Evolutionary conservation across 2,888 invertebrate genomes (phyloP), one percentile per base, ranked within the genome.

Genomic region (Lepidocyrtinus sp.): DNA sequence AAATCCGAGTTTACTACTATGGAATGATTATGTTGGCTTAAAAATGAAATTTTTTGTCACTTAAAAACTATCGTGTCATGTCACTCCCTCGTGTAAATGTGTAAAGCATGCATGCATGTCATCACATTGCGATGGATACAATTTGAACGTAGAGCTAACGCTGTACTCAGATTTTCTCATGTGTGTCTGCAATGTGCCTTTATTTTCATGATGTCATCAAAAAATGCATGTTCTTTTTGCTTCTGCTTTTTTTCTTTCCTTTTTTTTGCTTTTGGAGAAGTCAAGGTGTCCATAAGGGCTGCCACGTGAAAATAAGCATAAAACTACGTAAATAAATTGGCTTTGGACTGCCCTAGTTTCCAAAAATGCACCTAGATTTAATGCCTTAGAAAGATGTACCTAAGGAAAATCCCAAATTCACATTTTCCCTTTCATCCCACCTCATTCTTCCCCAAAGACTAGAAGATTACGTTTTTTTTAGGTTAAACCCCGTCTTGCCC

Each of bases 61-160:
- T n/a, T n/a, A n/a, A n/a, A n/a, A n/a, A n/a, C n/a, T n/a, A n/a
- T n/a, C n/a, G 17, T n/a, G 50, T 50, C 50, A 50, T 50, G 36
- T 50, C 15, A 17, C 5, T 50, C 50, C 50, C 50, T 50, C 17
- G 68, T 68, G 46, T 46, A 68, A 50, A 50, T 50, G 22, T 46
- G n/a, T 46, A 50, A 50, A 50, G 68, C 68, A 68, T 68, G 68
- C 50, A 50, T 68, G 68, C 68, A 68, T 68, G 68, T 68, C 68
- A 46, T 46, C 68, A 50, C 50, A 50, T 2, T 50, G 50, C 17
- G 15, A 50, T 15, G 50, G 50, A 50, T 17, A 50, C 12, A 7
- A 50, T 12, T 50, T 36, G 12, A 5, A 36, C 36, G 12, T 5
- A 7, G 36, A 36, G 5, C 12, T 50, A 7, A 50, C 24, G n/a